Evolutionary conservation across 64 coral and sea anemone species (phyloP), one percentile per base, ranked within the genome.

Genomic region (Anthopleura sola): DNA sequence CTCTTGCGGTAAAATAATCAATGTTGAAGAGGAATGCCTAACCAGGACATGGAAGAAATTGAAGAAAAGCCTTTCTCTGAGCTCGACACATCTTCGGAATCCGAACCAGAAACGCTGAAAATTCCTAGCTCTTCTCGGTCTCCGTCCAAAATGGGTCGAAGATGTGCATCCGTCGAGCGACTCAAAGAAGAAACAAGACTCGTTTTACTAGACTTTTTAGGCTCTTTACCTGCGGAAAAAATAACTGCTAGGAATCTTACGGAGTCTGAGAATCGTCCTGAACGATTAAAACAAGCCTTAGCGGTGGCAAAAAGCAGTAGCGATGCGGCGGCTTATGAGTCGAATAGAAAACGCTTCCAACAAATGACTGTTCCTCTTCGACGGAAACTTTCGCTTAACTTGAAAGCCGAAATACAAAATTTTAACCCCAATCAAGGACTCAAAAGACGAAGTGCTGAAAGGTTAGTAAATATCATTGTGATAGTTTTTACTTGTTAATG

Each of bases 131-230:
- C 16, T n/a, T 34, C 4, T 31, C 78, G 23, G 36, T 31, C 37
- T 32, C 46, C 17, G 68, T 40, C 78, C 69, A 83, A 78, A 19
- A 89, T 86, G 51, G 87, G 69, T 37, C 29, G 83, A 23, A 69
- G 58, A 48, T 58, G 75, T 83, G 87, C 87, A 34, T 96, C 90
- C 56, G 57, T 86, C 9, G 94, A 96, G 69, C 84, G 94, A 8
- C 90, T 96, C 66, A 90, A 89, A 20, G 94, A 96, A 64, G 94
- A 96, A 84, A 96, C 94, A 11, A 78, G 94, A 15, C 91, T 96
- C 66, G 94, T 96, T 60, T 78, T 96, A 49, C 75, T 96, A 37
- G 94, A 96, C 48, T 96, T 87, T 53, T 75, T 96, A 32, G 79
- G 87, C 36, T 83, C 91, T 36, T 86, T 92, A 76, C 94, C 94